Percentiles rank a stretch among this genome's conserved stretches.
Conservation (phyloP, 2,888 invertebrate genomes). For the Eristalis pertinax region DNA sequence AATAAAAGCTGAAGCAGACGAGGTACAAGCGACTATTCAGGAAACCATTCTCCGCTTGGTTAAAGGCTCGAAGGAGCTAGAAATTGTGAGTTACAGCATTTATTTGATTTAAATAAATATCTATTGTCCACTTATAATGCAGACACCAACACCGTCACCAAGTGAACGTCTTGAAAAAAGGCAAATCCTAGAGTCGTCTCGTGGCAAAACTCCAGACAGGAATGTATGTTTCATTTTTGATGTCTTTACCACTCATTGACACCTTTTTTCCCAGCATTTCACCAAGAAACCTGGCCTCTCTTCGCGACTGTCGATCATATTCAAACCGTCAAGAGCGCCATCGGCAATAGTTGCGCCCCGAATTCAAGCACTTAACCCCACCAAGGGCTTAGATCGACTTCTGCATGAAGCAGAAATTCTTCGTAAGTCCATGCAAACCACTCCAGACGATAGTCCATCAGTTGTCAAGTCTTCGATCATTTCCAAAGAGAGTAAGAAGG, state of each 20-base stretch:
- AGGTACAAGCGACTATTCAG: neutral
- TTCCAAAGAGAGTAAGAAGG: slow-evolving; percentile 18
- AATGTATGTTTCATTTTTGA: neutral
- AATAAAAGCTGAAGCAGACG: neutral
- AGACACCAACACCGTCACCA: neutral
- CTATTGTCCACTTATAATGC: no score
- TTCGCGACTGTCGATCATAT: slow-evolving; percentile 23
- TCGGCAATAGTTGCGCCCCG: neutral
- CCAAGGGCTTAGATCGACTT: slow-evolving; percentile 39
- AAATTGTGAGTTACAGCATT: neutral
- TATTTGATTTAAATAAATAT: neutral
- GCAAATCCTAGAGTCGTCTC: neutral
- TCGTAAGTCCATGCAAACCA: slow-evolving; percentile 40
- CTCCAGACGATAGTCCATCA: neutral
- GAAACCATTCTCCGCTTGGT: slow-evolving; percentile 28
- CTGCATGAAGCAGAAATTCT: slow-evolving; percentile 50
- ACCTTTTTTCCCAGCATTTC: neutral
- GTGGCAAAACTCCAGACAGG: neutral
- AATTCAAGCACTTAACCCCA: neutral
- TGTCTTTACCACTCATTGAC: neutral
- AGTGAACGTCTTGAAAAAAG: neutral
- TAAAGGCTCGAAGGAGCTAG: slow-evolving; percentile 20
- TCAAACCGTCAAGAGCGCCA: slow-evolving; percentile 1
- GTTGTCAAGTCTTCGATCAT: slow-evolving; percentile 10
- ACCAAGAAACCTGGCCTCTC: slow-evolving; percentile 32